phyloP scores from a whole-genome alignment of 2,888 invertebrate genomes.

The Drosophila cracens region DNA sequence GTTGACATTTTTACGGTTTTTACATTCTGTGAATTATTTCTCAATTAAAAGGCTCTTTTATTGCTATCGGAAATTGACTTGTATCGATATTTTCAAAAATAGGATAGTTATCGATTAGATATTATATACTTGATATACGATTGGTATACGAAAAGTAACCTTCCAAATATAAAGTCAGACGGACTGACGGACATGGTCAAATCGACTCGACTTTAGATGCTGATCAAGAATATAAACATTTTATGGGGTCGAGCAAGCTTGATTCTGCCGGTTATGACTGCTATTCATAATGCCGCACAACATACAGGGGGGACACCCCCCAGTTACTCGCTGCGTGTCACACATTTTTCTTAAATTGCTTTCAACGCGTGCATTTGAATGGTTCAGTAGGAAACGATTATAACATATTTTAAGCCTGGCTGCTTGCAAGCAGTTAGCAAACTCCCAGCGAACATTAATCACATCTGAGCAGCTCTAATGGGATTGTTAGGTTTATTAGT shows the following conservation, averaged over 20 bases:
- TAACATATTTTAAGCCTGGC: not conserved
- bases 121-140: too few relatives aligned
- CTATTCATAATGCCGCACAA: not conserved
- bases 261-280: not conserved
- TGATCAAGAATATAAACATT: not conserved
- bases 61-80: too few relatives aligned
- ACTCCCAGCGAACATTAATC: not conserved
- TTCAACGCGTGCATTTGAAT: not conserved
- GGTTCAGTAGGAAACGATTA: not conserved
- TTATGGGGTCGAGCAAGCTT: not conserved
- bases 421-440: not conserved
- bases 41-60: too few relatives aligned
- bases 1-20: too few relatives aligned
- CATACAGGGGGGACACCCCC: not conserved
- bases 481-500: constrained; percentile 6
- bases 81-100: too few relatives aligned
- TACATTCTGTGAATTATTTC: too few relatives aligned
- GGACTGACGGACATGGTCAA: not conserved
- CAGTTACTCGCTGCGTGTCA: not conserved
- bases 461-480: not conserved
- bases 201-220: too few relatives aligned
- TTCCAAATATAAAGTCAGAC: not conserved
- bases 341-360: not conserved
- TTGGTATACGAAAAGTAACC: not conserved
- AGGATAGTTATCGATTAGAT: too few relatives aligned